Base-by-base conservation (phyloP, 2,797 vertebrate genomes). In the Melanotaenia maccullochi region DNA sequence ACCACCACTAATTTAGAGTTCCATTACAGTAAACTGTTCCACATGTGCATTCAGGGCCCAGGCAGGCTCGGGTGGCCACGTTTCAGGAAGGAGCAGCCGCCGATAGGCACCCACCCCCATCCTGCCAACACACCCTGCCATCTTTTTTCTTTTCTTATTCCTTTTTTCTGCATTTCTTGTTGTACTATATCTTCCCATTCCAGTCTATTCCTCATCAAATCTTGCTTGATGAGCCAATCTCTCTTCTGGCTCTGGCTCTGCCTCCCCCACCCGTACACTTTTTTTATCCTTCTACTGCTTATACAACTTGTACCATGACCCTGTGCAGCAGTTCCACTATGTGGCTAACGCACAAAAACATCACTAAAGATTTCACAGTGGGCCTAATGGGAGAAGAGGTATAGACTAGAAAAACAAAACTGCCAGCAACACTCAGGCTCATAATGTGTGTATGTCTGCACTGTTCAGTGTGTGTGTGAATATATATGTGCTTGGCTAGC, bases 21-120 rank as follows among this genome's bases (percentile, higher is more conserved):
- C 93, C 94, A 95, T 95, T 95, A 94, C 93, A 93, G 93, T 95
- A 95, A 95, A 95, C 95, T 94, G 93, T 95, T 95, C 95, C 95
- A 95, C 94, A 95, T 95, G 95, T 95, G 94, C 87, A 88, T 93
- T 92, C 91, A 90, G 89, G 75, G 87, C 89, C 90, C 89, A 87
- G 89, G 92, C 92, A 89, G 89, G 92, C 93, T 94, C 87, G 88
- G 93, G 90, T 93, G 92, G 94, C 94, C 94, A 95, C 94, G 94
- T 95, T 94, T 95, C 93, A 95, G 94, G 93, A 94, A 95, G 92
- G 89, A 93, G 90, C 89, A 84, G 90, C 88, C 85, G 76, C 85
- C 79, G 83, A 93, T 90, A 92, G 90, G 90, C 91, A 93, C 90
- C 93, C 85, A 91, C 93, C 92, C 93, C 91, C 92, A 88, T 89